Percentiles rank a stretch among this genome's conserved stretches.
Evolutionary conservation across 2,888 invertebrate species (phyloP).

Genomic region (Xestia xanthographa): DNA sequence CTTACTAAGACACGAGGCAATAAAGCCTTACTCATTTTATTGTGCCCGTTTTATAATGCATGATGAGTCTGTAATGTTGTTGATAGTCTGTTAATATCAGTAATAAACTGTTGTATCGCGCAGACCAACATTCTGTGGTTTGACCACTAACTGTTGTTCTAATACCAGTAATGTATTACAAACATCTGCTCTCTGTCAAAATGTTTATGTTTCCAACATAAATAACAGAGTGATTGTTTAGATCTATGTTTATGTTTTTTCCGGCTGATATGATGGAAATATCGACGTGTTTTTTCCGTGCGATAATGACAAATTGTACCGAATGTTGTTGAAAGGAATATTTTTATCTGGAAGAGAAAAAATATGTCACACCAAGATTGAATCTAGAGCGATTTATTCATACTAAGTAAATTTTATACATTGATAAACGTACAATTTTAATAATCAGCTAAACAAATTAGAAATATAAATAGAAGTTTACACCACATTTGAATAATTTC

Average conservation of each 20-base stretch:
- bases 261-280: slow-evolving; percentile 62
- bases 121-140: slow-evolving; percentile 7
- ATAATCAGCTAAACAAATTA: neutral
- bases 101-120: slow-evolving; percentile 5
- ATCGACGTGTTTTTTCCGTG: slow-evolving; percentile 60
- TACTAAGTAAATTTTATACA: neutral
- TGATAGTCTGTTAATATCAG: slow-evolving; percentile 5
- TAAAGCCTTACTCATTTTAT: neutral
- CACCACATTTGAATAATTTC: neutral
- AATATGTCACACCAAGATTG: slow-evolving; percentile 2
- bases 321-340: slow-evolving; percentile 30
- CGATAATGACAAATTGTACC: slow-evolving; percentile 53
- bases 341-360: slow-evolving; percentile 3
- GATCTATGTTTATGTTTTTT: slow-evolving; percentile 63
- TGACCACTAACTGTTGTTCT: slow-evolving; percentile 13
- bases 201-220: slow-evolving; percentile 43
- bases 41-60: neutral
- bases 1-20: neutral
- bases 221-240: slow-evolving; percentile 52
- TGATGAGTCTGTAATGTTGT: neutral
- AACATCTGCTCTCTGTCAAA: slow-evolving; percentile 50
- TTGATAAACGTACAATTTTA: neutral
- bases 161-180: slow-evolving; percentile 35
- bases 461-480: neutral
- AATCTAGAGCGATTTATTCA: neutral